Evolutionary conservation across 2,888 invertebrate genomes (phyloP).

Genomic region (Eristalinus aeneus): DNA sequence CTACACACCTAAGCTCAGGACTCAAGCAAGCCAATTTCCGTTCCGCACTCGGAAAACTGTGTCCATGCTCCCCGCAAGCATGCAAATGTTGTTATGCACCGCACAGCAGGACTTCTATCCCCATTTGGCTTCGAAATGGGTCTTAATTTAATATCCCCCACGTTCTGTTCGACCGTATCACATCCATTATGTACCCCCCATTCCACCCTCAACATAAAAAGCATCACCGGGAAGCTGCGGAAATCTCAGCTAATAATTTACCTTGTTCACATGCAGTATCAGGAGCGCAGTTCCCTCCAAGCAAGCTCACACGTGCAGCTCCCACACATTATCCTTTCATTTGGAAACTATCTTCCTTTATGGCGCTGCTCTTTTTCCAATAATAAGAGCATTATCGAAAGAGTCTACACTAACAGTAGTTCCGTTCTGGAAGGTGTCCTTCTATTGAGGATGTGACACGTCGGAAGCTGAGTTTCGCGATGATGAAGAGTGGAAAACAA

Average conservation of each 20-base stretch:
- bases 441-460: slow-evolving; percentile 19
- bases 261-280: neutral
- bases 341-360: slow-evolving; percentile 8
- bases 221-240: neutral
- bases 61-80: neutral
- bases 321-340: slow-evolving; percentile 19
- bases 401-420: neutral
- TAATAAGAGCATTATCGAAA: slow-evolving; percentile 6
- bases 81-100: neutral
- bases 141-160: neutral
- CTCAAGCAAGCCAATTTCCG: too few relatives aligned
- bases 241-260: slow-evolving; percentile 6
- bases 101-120: neutral
- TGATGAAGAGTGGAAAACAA: slow-evolving; percentile 20
- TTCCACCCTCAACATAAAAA: neutral
- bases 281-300: neutral
- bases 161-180: neutral
- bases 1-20: too few relatives aligned
- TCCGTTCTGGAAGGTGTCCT: neutral
- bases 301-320: neutral
- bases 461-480: slow-evolving; percentile 15
- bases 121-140: neutral
- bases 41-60: too few relatives aligned
- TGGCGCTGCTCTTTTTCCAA: neutral
- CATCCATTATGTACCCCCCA: neutral